phyloP scores from a whole-genome alignment of 2,113 vertebrate genomes.

The Vombatus ursinus region DNA sequence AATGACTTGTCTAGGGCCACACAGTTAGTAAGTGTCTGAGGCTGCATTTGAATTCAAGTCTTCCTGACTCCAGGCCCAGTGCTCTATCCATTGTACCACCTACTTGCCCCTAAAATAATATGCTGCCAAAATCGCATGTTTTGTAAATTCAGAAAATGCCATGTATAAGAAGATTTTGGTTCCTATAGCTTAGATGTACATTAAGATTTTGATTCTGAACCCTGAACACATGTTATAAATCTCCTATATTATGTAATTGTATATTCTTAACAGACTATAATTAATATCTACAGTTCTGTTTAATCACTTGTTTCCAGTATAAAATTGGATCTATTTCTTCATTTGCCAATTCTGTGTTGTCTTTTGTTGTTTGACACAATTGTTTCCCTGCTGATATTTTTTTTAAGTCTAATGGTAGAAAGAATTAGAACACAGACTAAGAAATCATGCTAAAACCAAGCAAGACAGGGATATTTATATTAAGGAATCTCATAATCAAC shows the following conservation, averaged over 20 bases:
- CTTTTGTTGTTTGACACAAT: background rate
- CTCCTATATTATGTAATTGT: background rate
- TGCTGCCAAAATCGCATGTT: no score
- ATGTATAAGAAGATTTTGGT: background rate
- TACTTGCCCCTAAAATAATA: background rate
- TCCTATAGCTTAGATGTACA: background rate
- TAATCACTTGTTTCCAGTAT: background rate
- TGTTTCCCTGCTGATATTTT: accelerated
- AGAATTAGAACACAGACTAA: background rate
- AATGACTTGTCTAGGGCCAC: background rate
- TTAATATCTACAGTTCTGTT: background rate
- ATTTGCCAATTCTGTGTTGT: background rate
- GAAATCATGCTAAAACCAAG: accelerated
- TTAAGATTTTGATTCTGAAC: background rate
- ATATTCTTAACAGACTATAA: background rate
- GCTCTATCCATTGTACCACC: background rate
- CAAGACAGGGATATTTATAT: background rate
- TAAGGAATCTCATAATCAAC: background rate
- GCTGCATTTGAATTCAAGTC: background rate
- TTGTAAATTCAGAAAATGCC: background rate
- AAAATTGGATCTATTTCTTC: background rate
- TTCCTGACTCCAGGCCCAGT: background rate
- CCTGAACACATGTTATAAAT: background rate
- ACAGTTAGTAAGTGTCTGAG: background rate
- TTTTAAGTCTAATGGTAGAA: accelerated